Evolutionary conservation across 92 coral and sea anemone genomes (phyloP).

Genomic region (Siderastrea radians): DNA sequence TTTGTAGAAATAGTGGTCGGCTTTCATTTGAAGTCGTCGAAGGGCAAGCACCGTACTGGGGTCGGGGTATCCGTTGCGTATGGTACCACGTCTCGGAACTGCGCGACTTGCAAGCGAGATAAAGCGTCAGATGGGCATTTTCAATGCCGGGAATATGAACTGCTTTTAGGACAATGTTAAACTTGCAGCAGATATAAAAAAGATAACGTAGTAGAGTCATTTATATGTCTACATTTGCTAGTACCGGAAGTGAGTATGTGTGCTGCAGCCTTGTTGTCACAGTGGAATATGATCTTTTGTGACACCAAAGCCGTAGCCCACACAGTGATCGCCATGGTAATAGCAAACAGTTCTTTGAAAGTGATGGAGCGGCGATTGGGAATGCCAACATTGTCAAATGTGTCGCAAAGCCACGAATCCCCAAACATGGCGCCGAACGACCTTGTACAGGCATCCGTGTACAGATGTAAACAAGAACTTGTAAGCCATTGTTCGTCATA

Average conservation of each 20-base stretch:
- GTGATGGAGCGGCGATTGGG: neutral
- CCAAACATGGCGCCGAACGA: conserved; percentile 49
- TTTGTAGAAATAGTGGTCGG: conserved; percentile 31
- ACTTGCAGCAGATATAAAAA: conserved; percentile 43
- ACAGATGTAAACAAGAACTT: conserved; percentile 31
- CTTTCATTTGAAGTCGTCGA: neutral
- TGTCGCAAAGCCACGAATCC: conserved; percentile 7
- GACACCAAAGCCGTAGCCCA: conserved; percentile 27
- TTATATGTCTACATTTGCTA: conserved; percentile 47
- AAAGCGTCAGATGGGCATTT: conserved; percentile 54
- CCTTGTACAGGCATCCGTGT: conserved; percentile 37
- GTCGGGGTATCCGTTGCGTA: conserved; percentile 24
- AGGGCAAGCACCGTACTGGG: neutral
- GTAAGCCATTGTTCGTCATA: conserved; percentile 45
- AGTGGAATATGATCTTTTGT: conserved; percentile 43
- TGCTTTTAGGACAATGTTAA: conserved; percentile 29
- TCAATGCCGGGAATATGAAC: conserved; percentile 55
- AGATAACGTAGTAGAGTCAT: conserved; percentile 50
- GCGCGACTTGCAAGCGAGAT: conserved; percentile 67
- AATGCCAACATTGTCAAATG: conserved; percentile 22
- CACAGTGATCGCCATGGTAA: conserved; percentile 36
- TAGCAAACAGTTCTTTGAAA: conserved; percentile 56
- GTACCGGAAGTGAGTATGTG: conserved; percentile 47
- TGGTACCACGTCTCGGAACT: conserved; percentile 47
- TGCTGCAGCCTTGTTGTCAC: conserved; percentile 59